Evolutionary conservation across 2,888 invertebrate genomes (phyloP).

Genomic region (Meteorus cinctellus): DNA sequence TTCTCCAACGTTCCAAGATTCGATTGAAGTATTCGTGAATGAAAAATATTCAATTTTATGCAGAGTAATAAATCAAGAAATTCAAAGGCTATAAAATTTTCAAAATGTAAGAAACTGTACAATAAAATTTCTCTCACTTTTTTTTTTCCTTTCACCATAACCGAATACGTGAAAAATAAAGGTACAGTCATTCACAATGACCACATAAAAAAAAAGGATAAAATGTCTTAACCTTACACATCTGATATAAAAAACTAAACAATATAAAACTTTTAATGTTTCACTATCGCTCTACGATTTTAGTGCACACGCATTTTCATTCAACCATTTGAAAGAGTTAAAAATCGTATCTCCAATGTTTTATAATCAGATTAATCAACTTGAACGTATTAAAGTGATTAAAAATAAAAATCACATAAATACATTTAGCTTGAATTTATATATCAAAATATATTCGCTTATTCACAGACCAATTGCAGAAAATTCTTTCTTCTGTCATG

Average conservation of each 20-base stretch:
- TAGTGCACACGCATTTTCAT: too few relatives aligned
- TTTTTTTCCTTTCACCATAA: background rate
- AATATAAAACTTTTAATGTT: background rate
- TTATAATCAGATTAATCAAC: constrained; percentile 8
- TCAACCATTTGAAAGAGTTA: constrained; percentile 5
- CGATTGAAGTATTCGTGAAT: background rate
- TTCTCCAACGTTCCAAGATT: background rate
- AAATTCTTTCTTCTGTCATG: constrained; percentile 14
- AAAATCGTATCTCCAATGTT: constrained; percentile 18
- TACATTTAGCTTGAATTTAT: background rate
- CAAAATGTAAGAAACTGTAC: background rate
- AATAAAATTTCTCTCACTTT: background rate
- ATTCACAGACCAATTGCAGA: background rate
- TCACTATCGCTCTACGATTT: background rate
- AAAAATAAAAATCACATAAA: constrained; percentile 10
- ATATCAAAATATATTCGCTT: background rate
- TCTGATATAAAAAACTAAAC: background rate
- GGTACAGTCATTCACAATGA: background rate
- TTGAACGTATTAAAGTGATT: constrained; percentile 14
- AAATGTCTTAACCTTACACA: background rate
- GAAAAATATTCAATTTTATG: constrained; percentile 4
- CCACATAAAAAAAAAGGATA: background rate
- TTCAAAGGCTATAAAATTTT: background rate
- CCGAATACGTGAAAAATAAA: background rate
- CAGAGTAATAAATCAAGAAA: background rate